Base-by-base conservation (phyloP, 2,888 invertebrate species). In the Fabriciana adippe region DNA sequence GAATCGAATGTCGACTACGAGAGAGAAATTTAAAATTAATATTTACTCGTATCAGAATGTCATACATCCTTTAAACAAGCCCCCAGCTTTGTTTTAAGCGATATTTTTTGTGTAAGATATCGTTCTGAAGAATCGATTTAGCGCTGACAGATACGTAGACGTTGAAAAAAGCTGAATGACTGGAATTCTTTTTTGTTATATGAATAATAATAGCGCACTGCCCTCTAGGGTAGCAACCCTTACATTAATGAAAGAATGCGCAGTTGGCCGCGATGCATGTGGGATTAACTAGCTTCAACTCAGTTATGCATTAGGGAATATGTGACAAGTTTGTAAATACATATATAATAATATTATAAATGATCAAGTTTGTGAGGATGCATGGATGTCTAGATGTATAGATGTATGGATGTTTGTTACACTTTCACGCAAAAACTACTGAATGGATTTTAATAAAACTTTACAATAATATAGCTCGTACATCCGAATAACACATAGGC, bases 201-300 rank as follows among this genome's bases (percentile, higher is more conserved):
- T 82, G 82, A 88, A 88, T 91, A 90, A 91, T 90, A 91, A 89
- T 90, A 89, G 84, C 82, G 76, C 74, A 73, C 74, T 86, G 85
- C 87, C 87, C 89, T 87, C 85, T 86, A 79, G 87, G 85, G 88
- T 84, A 68, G 75, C 86, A 88, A 91, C 92, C 91, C 91, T 90
- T 90, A 80, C 78, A 79, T 83, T 84, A 84, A 84, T 83, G 81
- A 82, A 85, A 85, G 83, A 88, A 89, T 89, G 86, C 82, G 88
- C 88, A 88, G 89, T 90, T 90, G 89, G 81, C 83, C 80, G 82
- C 78, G 76, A 78, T 81, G 80, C 83, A 85, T 84, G 83, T 86
- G 85, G 89, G 88, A 88, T 89, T 86, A 89, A 86, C 82, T 81
- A 81, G 84, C 86, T 87, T 81, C 76, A 84, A 78, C 69, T 69